Conservation (phyloP, 2,113 vertebrate species). For the Ceuthmochares aereus region DNA sequence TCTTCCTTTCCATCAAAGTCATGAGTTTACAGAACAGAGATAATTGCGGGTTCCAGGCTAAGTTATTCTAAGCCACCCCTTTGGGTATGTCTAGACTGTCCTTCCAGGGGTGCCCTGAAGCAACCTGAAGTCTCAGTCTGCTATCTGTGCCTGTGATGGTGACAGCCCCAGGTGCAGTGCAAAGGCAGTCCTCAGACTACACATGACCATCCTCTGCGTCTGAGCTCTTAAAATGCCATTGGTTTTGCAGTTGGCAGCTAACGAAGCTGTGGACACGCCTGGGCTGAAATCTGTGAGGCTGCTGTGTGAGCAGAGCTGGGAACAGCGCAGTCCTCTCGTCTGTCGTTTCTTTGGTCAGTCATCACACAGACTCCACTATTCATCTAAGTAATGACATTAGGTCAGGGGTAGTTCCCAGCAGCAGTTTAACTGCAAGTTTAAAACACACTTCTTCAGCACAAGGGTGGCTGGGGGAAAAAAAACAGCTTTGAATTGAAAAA, state of each 20-base stretch:
- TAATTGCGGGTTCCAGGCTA: not conserved
- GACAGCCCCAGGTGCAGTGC: not conserved
- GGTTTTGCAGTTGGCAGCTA: not conserved
- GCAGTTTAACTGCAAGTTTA: not conserved
- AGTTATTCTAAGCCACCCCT: not conserved
- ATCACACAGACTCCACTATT: not conserved
- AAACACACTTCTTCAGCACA: not conserved
- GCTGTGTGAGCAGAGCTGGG: not conserved
- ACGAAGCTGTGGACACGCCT: not conserved
- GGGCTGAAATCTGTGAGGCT: not conserved
- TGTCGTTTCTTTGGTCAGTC: rapidly evolving
- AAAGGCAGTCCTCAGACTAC: not conserved
- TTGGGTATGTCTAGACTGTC: not conserved
- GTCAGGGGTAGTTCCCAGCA: not conserved
- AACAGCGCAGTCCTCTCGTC: not conserved
- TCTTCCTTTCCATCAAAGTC: constrained; percentile 42
- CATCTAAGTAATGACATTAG: not conserved
- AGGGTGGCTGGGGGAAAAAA: not conserved
- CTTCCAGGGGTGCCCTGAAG: not conserved
- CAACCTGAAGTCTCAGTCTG: not conserved
- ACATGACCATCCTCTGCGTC: not conserved
- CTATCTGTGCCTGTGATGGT: not conserved
- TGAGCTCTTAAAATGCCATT: not conserved
- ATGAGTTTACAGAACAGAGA: not conserved
- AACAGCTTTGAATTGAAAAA: not conserved